Conservation (phyloP, 2,888 invertebrate species). For the Ceramica pisi region DNA sequence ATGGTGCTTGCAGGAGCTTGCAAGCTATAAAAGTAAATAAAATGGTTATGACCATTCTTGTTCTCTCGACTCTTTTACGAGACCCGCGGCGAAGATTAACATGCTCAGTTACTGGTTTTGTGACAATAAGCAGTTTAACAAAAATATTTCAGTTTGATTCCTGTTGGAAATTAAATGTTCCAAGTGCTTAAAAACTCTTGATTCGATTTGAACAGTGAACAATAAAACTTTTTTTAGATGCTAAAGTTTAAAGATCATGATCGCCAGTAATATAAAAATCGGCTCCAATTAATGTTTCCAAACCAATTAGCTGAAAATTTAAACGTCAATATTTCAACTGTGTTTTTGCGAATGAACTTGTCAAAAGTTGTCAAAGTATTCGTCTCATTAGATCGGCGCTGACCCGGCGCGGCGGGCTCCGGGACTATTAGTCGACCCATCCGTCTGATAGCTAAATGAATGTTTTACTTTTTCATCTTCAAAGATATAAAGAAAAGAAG, state of each 20-base stretch:
- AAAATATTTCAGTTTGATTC: conserved; percentile 25
- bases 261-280: conserved; percentile 4
- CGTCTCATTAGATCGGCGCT: conserved; percentile 26
- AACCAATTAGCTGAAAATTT: conserved; percentile 10
- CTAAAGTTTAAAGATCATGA: background rate
- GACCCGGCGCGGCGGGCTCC: conserved; percentile 9
- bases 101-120: conserved; percentile 17
- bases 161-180: conserved; percentile 5
- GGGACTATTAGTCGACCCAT: conserved; percentile 28
- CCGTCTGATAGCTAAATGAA: conserved; percentile 48
- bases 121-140: conserved; percentile 30
- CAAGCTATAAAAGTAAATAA: conserved; percentile 62
- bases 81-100: conserved; percentile 44
- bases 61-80: conserved; percentile 49
- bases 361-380: conserved; percentile 36
- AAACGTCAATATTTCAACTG: background rate
- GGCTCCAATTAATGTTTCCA: conserved; percentile 11
- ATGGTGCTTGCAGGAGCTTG: conserved; percentile 47
- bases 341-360: conserved; percentile 15
- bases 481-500: conserved; percentile 51
- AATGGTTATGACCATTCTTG: conserved; percentile 48
- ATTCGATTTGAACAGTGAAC: too few species aligned
- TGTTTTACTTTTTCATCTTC: conserved; percentile 48
- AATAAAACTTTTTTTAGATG: background rate
- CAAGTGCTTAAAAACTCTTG: background rate